Base-by-base conservation (phyloP, 1,140 invertebrate genomes). In the Babylonia areolata region DNA sequence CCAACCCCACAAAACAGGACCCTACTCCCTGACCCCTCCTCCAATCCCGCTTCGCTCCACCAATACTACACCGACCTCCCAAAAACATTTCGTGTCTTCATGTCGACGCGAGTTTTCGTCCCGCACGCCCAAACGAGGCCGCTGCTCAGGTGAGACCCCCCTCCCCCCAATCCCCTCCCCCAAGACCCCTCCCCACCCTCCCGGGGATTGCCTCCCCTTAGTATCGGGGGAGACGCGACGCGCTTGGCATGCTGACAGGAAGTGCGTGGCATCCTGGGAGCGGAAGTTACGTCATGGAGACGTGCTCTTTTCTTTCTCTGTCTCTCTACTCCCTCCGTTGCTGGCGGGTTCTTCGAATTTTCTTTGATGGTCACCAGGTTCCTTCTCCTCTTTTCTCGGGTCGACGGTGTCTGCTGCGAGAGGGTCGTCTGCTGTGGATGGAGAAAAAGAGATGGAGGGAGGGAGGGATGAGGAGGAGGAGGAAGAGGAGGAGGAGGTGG, bases 261-360 rank as follows among this genome's bases (percentile, higher is more conserved):
- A 9, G 6, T 42, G 9, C 3, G 6, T 39, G 78, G 78, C 78
- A 80, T 51, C 33, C 78, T 80, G 78, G 78, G 78, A 80, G 78
- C 78, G 78, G 78, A 80, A 80, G 78, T 80, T 80, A 80, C 78
- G 78, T 80, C 78, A 80, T 28, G n/a, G 20, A n/a, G 9, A 80
- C 78, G 78, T 80, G 78, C 78, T n/a, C 6, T 51, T n/a, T 31
- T 3, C 23, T n/a, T n/a, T n/a, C n/a, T n/a, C n/a, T n/a, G n/a
- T n/a, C n/a, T n/a, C n/a, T n/a, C n/a, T n/a, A n/a, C n/a, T n/a
- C n/a, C n/a, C n/a, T n/a, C n/a, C n/a, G n/a, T n/a, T 31, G 42
- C 6, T 42, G 31, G 78, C 28, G 46, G 12, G n/a, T 5, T 54
- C 46, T 80, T 54, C 46, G 78, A 54, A 9, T 2, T 51, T 35